Conservation (phyloP, 2,888 invertebrate species). For the Candidula unifasciata region DNA sequence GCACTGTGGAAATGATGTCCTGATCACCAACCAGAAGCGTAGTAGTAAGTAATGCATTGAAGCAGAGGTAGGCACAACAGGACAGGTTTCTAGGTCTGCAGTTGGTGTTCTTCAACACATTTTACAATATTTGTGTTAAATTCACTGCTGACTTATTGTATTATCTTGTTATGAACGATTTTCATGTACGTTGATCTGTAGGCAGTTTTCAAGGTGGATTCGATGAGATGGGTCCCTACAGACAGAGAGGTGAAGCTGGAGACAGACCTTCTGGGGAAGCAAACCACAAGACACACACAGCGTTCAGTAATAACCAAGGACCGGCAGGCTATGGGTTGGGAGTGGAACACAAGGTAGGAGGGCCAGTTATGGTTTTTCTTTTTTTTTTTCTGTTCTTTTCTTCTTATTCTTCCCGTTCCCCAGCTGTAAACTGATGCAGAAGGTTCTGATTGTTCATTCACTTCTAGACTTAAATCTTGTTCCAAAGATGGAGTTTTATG, state of each 20-base stretch:
- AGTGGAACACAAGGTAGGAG: slow-evolving; percentile 16
- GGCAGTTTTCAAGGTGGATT: slow-evolving; percentile 33
- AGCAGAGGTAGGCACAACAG: too few species aligned
- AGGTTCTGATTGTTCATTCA: too few species aligned
- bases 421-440: too few species aligned
- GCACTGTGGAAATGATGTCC: too few species aligned
- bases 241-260: slow-evolving; percentile 32
- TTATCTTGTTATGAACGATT: neutral
- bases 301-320: neutral
- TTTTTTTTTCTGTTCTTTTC: neutral
- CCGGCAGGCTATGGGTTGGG: neutral
- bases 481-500: too few species aligned
- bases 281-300: neutral
- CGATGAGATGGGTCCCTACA: slow-evolving; percentile 46
- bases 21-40: too few species aligned
- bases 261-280: neutral
- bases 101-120: too few species aligned
- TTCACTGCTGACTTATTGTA: neutral
- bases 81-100: too few species aligned
- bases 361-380: neutral
- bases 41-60: too few species aligned
- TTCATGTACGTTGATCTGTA: neutral
- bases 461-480: too few species aligned
- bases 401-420: too few species aligned
- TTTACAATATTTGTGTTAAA: too few species aligned